Base-by-base conservation (phyloP, 2,113 vertebrate genomes). In the Myiopsitta monachus region DNA sequence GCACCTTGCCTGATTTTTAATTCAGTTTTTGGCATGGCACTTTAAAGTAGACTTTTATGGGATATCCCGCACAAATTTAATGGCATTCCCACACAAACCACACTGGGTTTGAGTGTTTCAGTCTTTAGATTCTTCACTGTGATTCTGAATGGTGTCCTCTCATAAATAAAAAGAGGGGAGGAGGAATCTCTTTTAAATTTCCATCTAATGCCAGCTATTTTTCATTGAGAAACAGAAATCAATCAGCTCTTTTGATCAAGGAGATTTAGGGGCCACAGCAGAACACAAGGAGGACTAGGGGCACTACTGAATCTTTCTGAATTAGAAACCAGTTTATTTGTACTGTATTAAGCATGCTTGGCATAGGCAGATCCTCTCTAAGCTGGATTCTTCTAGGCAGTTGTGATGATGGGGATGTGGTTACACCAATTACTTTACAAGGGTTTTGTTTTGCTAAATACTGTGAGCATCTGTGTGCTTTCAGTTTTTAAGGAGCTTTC, bases 381-480 rank as follows among this genome's bases (percentile, higher is more conserved):
- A 77, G 75, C 21, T 80, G 44, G 63, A 23, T 77, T 54, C 28
- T 86, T 69, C 44, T 64, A 49, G 31, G 31, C 38, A 86, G 15
- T 74, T 69, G 22, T 38, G 18, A 61, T 30, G 33, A 61, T 69
- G 44, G 36, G n/a, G 36, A 41, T 62, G 7, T 18, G 79, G 59
- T 80, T 88, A 36, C 68, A 85, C n/a, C 44, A 83, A n/a, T 73
- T 23, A 19, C 54, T 90, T 88, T 30, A 57, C 13, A n/a, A 38
- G 43, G 39, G 16, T 92, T 93, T 92, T 82, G 36, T 89, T 82
- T 83, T 69, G 43, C 55, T 92, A 78, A 91, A 87, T 81, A 46
- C 38, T 70, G 7, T 74, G 69, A 87, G 83, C 91, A 95, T 87
- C 96, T 95, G 94, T 43, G 31, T 47, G 69, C 91, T 94, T 95